These are phyloP conservation scores for Polypterus bichir DNA, from an alignment of 2,113 vertebrate genomes.

Conservation along the genomic window DNA sequence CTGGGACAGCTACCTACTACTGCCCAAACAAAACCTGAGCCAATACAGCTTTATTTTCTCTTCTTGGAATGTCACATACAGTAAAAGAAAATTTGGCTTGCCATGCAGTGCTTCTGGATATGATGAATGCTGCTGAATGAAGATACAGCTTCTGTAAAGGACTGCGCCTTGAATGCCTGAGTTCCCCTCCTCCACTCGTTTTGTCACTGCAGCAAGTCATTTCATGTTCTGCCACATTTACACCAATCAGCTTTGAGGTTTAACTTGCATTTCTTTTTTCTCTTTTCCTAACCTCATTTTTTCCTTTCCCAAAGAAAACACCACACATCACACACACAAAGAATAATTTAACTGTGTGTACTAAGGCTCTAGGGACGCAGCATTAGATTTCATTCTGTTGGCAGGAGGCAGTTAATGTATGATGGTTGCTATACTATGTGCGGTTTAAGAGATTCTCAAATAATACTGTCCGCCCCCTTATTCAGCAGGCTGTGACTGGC, in stretches of 20 bases:
- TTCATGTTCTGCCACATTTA: neutral
- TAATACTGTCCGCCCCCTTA: neutral
- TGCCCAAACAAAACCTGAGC: too few relatives aligned
- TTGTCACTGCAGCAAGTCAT: neutral
- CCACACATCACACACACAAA: neutral
- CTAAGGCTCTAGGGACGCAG: neutral
- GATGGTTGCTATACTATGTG: neutral
- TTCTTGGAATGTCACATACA: neutral
- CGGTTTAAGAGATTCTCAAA: slow-evolving; percentile 5
- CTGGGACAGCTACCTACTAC: too few relatives aligned
- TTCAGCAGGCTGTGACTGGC: slow-evolving; percentile 2
- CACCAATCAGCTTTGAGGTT: slow-evolving; percentile 1
- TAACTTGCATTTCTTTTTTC: slow-evolving; percentile 4
- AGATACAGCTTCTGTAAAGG: neutral
- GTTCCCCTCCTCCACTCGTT: slow-evolving; percentile 7
- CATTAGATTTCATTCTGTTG: neutral
- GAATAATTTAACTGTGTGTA: slow-evolving; percentile 8
- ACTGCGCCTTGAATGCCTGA: neutral
- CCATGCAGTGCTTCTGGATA: neutral
- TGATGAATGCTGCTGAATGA: neutral
- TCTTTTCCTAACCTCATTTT: neutral
- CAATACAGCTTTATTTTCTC: neutral
- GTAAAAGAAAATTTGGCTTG: neutral
- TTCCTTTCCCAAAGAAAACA: slow-evolving; percentile 3
- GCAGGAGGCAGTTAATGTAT: slow-evolving; percentile 1